A percentile compares a stretch with the other conserved stretches of the same genome.
These are phyloP conservation scores for Psittacula derbiana DNA, from an alignment of 2,797 vertebrate genomes.

Conservation along the genomic window DNA sequence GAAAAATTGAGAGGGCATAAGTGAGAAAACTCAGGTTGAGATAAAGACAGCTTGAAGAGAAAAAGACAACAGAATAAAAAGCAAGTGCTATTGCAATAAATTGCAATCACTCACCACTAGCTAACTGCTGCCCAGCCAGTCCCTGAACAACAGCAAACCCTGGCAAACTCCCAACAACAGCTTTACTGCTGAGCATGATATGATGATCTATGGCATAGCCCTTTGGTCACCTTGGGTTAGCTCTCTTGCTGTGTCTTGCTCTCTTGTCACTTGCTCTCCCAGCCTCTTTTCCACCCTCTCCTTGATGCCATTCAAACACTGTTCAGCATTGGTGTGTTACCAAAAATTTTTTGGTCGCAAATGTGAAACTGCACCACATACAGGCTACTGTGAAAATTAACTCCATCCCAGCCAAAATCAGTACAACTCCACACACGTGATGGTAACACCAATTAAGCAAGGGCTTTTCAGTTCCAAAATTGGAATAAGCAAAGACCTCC, in stretches of 20 bases:
- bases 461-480: background rate
- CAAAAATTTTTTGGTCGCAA: background rate
- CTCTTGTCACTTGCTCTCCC: background rate
- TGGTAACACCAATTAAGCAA: background rate
- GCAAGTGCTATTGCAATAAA: background rate
- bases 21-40: background rate
- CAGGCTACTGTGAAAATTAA: background rate
- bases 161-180: background rate
- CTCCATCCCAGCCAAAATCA: background rate
- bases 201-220: background rate
- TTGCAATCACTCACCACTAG: background rate
- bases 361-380: background rate
- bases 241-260: background rate
- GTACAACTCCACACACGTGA: rapidly evolving
- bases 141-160: background rate
- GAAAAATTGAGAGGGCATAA: background rate
- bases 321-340: background rate
- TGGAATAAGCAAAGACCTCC: background rate
- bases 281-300: background rate
- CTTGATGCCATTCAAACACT: too few species aligned
- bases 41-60: background rate
- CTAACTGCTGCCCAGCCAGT: background rate
- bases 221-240: background rate
- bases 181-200: background rate
- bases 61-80: background rate